Evolutionary conservation across 1,140 invertebrate genomes (phyloP).

Genomic region (Bemisia tabaci): DNA sequence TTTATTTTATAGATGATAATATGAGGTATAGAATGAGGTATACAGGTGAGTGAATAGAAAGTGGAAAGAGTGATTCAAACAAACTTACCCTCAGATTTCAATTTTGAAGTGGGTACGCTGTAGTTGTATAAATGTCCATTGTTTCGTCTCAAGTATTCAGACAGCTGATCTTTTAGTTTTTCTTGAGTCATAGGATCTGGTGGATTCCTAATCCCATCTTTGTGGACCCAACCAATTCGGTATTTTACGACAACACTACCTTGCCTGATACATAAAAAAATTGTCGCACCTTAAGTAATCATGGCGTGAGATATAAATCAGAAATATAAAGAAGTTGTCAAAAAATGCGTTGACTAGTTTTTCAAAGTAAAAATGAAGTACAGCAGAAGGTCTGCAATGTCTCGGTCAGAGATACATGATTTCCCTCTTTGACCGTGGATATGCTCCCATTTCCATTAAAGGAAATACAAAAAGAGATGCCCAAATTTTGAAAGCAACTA

Average conservation of each 20-base stretch:
- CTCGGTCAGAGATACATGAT: too few species aligned
- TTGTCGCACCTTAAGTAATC: too few species aligned
- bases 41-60: too few species aligned
- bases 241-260: constrained; percentile 48
- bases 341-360: too few species aligned
- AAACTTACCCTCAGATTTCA: constrained; percentile 30
- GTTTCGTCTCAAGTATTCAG: constrained; percentile 34
- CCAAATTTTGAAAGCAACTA: neutral
- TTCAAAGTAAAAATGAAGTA: too few species aligned
- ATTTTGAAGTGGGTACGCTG: constrained; percentile 35
- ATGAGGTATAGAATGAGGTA: too few species aligned
- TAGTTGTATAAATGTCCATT: constrained; percentile 39
- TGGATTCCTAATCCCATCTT: constrained; percentile 32
- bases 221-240: constrained; percentile 44
- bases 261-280: constrained; percentile 33
- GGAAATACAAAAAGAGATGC: constrained; percentile 12
- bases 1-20: too few species aligned
- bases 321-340: too few species aligned
- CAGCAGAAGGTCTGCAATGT: too few species aligned
- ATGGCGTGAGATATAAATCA: too few species aligned
- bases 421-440: constrained; percentile 3
- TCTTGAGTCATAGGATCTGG: constrained; percentile 37
- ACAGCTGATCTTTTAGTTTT: constrained; percentile 34
- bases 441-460: constrained; percentile 8
- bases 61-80: too few species aligned